Conservation (phyloP, 1,140 invertebrate genomes). For the Drosophila ficusphila region DNA sequence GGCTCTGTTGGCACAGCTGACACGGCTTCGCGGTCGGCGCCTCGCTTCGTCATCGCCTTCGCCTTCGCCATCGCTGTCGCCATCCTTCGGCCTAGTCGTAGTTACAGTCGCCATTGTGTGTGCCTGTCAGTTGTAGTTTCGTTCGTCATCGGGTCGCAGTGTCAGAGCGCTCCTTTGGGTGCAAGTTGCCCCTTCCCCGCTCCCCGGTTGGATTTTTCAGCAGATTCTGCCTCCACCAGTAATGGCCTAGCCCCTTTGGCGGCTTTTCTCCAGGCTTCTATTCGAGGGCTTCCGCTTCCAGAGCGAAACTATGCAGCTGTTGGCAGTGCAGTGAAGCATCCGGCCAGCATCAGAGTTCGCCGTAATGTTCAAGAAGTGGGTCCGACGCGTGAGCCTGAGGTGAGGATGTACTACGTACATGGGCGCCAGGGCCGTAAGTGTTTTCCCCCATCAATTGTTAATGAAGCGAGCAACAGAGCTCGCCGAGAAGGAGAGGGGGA, state of each 20-base stretch:
- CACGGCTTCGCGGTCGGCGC: slow-evolving; percentile 14
- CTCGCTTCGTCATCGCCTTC: slow-evolving; percentile 28
- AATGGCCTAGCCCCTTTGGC: slow-evolving; percentile 2
- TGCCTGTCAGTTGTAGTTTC: slow-evolving; percentile 62
- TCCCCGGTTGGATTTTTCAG: slow-evolving; percentile 4
- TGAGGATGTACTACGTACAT: slow-evolving; percentile 48
- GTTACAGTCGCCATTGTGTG: slow-evolving; percentile 36
- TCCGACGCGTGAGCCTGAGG: slow-evolving; percentile 80
- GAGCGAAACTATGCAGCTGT: slow-evolving; percentile 1
- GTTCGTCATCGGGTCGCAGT: slow-evolving; percentile 51
- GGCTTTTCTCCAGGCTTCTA: slow-evolving; percentile 15
- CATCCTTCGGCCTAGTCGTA: slow-evolving; percentile 18
- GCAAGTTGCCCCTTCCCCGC: slow-evolving; percentile 1
- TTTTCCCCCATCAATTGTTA: slow-evolving; percentile 54
- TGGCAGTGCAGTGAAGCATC: slow-evolving; percentile 8
- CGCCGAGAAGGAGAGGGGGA: not conserved
- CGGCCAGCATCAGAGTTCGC: slow-evolving; percentile 22
- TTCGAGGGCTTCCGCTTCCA: slow-evolving; percentile 2
- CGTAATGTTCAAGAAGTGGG: slow-evolving; percentile 82
- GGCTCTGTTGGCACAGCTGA: slow-evolving; percentile 58
- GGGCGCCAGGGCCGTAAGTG: slow-evolving; percentile 25
- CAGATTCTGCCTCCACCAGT: slow-evolving; percentile 2
- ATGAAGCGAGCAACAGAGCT: slow-evolving; percentile 34
- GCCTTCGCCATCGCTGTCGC: slow-evolving; percentile 22
- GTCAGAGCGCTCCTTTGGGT: slow-evolving; percentile 26